These are phyloP conservation scores for Columba guinea DNA, from an alignment of 2,797 vertebrate species.

Conservation along the genomic window DNA sequence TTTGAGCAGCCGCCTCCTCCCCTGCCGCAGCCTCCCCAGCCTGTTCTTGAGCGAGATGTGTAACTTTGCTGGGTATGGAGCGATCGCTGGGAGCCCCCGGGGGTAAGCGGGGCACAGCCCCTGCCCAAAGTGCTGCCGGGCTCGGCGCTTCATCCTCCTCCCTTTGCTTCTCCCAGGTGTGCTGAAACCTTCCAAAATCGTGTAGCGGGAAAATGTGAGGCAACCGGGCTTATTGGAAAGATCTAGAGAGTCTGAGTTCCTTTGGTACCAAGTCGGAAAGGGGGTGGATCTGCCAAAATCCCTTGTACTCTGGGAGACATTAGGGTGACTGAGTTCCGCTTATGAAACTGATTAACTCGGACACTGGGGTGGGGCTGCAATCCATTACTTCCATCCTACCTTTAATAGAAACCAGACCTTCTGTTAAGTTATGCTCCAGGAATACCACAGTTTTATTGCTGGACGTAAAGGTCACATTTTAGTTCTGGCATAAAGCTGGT, in stretches of 20 bases:
- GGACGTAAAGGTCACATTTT: neutral
- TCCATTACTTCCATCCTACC: constrained; percentile 37
- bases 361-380: constrained; percentile 12
- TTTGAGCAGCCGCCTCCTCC: neutral
- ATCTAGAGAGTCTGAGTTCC: constrained; percentile 13
- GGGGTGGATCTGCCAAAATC: constrained; percentile 30
- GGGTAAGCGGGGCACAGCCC: neutral
- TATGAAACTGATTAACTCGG: constrained; percentile 57
- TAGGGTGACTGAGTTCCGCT: constrained; percentile 46
- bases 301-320: constrained; percentile 29
- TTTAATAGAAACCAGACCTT: constrained; percentile 58
- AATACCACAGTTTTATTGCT: neutral
- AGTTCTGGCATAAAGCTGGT: neutral
- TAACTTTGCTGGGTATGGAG: neutral
- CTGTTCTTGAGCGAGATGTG: neutral
- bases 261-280: constrained; percentile 2
- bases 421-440: neutral
- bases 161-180: neutral
- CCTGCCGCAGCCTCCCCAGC: neutral
- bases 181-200: neutral
- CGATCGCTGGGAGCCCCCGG: neutral
- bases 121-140: neutral
- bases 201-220: neutral
- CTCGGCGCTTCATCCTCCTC: neutral
- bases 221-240: neutral